A percentile compares a stretch with the other conserved stretches of the same genome.
These are phyloP conservation scores for Hippocampus abdominalis DNA, from an alignment of 2,113 vertebrate species.

Conservation along the genomic window DNA sequence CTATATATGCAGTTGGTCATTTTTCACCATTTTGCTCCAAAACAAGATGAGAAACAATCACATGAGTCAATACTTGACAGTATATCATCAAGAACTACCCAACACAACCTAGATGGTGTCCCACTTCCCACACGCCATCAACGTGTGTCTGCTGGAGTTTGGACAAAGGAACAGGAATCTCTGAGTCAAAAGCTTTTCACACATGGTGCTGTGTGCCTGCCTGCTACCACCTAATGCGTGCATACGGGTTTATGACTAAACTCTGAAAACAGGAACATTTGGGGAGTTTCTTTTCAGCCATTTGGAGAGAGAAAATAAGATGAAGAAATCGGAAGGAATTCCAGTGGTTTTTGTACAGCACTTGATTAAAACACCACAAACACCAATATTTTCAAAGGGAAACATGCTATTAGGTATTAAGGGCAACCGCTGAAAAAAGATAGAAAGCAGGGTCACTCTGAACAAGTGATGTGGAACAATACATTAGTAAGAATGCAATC, in stretches of 20 bases:
- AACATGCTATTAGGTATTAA: slow-evolving; percentile 65
- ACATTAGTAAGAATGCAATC: slow-evolving; percentile 43
- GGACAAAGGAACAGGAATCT: slow-evolving; percentile 66
- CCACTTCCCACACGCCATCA: slow-evolving; percentile 60
- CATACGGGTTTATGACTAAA: slow-evolving; percentile 63
- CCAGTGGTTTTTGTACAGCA: slow-evolving; percentile 58
- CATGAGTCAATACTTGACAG: slow-evolving; percentile 32
- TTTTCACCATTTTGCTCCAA: slow-evolving; percentile 31
- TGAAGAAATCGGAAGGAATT: slow-evolving; percentile 65
- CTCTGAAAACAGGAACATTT: slow-evolving; percentile 67
- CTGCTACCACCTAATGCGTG: slow-evolving; percentile 39
- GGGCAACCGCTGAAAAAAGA: slow-evolving; percentile 33
- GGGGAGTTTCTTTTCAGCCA: slow-evolving; percentile 62
- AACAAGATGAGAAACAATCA: slow-evolving; percentile 39
- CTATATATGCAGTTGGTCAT: neutral
- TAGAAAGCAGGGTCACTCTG: slow-evolving; percentile 40
- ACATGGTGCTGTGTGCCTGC: slow-evolving; percentile 55
- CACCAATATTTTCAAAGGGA: slow-evolving; percentile 62
- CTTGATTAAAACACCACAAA: slow-evolving; percentile 67
- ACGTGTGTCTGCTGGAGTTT: slow-evolving; percentile 58
- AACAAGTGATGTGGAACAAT: slow-evolving; percentile 57
- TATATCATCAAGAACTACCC: slow-evolving; percentile 43
- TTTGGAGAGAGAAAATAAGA: slow-evolving; percentile 48
- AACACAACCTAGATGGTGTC: slow-evolving; percentile 57
- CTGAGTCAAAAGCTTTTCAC: slow-evolving; percentile 70